Base-by-base conservation (phyloP, 2,113 vertebrate species). In the Heterotis niloticus region DNA sequence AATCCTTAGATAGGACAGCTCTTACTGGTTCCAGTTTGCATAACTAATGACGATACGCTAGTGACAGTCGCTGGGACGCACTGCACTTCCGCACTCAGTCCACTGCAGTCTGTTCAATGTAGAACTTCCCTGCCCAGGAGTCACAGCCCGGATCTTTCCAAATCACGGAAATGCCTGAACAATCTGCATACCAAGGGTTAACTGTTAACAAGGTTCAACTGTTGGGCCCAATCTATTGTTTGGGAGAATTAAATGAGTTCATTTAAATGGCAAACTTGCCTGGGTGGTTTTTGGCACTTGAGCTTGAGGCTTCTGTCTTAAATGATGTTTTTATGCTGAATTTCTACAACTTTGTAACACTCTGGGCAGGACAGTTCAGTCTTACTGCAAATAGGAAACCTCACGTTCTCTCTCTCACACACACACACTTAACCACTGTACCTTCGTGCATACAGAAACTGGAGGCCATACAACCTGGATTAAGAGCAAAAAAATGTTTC, bases 381-480 rank as follows among this genome's bases (percentile, higher is more conserved):
- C 54, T 18, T 18, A n/a, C 74, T 23, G 26, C 28, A 23, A 20
- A 24, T 44, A 9, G 20, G 0, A 29, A 29, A 29, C 14, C 54
- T 3, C 52, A 56, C 13, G 13, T 23, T 66, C 23, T 74, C 57
- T 29, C 29, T 10, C 75, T 77, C 66, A 72, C 74, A 81, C 51
- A 79, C 72, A 78, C 81, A 66, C 68, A 85, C 71, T 20, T 20
- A 13, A 67, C 56, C 51, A 29, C 84, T 87, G 65, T 92, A 94
- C 93, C 93, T 93, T 80, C 85, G 88, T 16, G 91, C 90, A 84
- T 90, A 91, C 79, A 93, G 83, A 80, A 92, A 85, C 85, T 91
- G 89, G 83, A 94, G 85, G 84, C 91, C 89, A 85, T 82, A 87
- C 86, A 93, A 81, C 86, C 93, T 94, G 88, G 16, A 91, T 82